Evolutionary conservation across 2,113 vertebrate species (phyloP).

Genomic region (Rhinopithecus roxellana): DNA sequence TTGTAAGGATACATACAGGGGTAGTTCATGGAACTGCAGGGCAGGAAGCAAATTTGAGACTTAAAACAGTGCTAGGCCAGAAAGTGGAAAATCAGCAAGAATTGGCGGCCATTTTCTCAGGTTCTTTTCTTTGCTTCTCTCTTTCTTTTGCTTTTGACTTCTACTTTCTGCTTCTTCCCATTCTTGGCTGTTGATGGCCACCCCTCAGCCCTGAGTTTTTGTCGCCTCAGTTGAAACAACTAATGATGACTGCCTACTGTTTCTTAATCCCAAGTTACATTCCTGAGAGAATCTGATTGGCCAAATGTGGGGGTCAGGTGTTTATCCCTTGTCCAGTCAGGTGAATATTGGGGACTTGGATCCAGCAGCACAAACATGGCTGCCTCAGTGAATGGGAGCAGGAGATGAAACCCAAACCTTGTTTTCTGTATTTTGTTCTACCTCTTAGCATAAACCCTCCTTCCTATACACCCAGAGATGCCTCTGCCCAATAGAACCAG

Average conservation of each 20-base stretch:
- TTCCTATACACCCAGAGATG: neutral
- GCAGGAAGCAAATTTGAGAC: neutral
- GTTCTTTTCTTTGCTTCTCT: neutral
- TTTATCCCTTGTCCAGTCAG: neutral
- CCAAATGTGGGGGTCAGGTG: neutral
- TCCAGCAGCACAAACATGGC: neutral
- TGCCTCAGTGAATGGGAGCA: neutral
- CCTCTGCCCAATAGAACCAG: neutral
- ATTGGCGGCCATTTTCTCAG: neutral
- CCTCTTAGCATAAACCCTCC: neutral
- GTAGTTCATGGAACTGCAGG: neutral
- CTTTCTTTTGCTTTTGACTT: neutral
- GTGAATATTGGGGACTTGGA: neutral
- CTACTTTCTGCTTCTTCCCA: neutral
- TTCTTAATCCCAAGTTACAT: neutral
- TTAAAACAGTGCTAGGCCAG: neutral
- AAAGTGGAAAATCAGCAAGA: neutral
- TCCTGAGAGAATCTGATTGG: neutral
- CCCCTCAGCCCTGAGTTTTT: neutral
- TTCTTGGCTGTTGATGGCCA: neutral
- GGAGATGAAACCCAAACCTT: neutral
- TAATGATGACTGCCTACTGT: neutral
- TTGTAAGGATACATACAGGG: neutral
- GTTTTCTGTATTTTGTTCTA: neutral
- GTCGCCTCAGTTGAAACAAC: neutral